Base-by-base conservation (phyloP, 2,113 vertebrate genomes). In the Synodontis membranacea region DNA sequence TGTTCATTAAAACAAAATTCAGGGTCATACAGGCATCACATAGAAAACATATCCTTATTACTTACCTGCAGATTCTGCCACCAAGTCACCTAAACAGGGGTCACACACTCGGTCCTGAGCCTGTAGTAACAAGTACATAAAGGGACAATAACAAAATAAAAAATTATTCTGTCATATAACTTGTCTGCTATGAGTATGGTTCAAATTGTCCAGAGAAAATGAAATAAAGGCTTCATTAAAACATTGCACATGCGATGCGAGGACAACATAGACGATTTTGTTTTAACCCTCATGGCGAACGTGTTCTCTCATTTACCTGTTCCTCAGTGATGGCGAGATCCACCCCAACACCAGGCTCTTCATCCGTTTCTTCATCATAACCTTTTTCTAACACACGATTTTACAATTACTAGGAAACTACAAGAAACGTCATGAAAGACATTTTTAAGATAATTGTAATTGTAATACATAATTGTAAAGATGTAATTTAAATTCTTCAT, bases 31-130 rank as follows among this genome's bases (percentile, higher is more conserved):
- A 72, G 66, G n/a, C 37, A 86, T 81, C 6, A 81, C 17, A 72
- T 31, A 58, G 44, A 46, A 46, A 19, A 21, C n/a, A n/a, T n/a
- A 64, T 0, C 19, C 66, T 34, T 56, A 37, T 66, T 42, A 81
- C 87, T 86, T 34, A 89, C 88, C 12, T 28, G 66, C 44, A 86
- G 46, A 42, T 19, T 80, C 46, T 74, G 34, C 52, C 39, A 66
- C 37, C 46, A 79, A 48, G 34, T 75, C 50, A 48, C 21, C 8
- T 0, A 50, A 80, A 31, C 31, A 86, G 52, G 62, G 72, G 23
- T 31, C 64, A 34, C 0, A 31, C 4, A 34, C 54, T 4, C 52
- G 21, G 14, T 60, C 81, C 62, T 80, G 81, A 84, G 54, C 34
- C 85, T 89, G 44, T 23, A 81, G 28, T 34, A 19, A 44, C 10